A percentile compares a stretch with the other conserved stretches of the same genome.
These are phyloP conservation scores for Acropternis orthonyx DNA, from an alignment of 2,797 vertebrate species.

Conservation along the genomic window DNA sequence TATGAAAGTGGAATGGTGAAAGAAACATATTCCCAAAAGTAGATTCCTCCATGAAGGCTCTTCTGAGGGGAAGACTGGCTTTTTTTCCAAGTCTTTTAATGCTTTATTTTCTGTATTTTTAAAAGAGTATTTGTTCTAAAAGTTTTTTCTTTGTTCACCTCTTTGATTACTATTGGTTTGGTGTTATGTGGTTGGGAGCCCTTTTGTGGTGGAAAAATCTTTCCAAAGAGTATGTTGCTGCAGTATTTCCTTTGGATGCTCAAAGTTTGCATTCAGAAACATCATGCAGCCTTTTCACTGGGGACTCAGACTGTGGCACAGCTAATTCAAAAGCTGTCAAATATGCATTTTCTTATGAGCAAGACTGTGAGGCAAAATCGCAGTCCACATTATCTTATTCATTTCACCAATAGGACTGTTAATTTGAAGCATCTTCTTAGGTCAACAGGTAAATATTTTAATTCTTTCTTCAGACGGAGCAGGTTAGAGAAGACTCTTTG, in stretches of 20 bases:
- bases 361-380: background rate
- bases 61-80: background rate
- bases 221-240: background rate
- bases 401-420: background rate
- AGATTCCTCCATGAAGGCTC: background rate
- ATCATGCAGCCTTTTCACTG: background rate
- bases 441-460: background rate
- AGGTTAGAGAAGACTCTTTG: background rate
- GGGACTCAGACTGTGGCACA: background rate
- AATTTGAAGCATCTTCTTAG: background rate
- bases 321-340: conserved; percentile 4
- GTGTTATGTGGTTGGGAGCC: background rate
- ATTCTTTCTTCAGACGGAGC: background rate
- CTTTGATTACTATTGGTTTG: background rate
- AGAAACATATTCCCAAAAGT: background rate
- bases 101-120: background rate
- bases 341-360: background rate
- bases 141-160: background rate
- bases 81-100: background rate
- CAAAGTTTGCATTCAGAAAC: background rate
- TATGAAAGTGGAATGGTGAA: background rate
- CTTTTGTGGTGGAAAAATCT: background rate
- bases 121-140: background rate
- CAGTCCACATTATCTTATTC: background rate
- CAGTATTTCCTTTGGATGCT: background rate